These are phyloP conservation scores for Leptinotarsa lineolata DNA, from an alignment of 1,140 invertebrate species.

Conservation along the genomic window DNA sequence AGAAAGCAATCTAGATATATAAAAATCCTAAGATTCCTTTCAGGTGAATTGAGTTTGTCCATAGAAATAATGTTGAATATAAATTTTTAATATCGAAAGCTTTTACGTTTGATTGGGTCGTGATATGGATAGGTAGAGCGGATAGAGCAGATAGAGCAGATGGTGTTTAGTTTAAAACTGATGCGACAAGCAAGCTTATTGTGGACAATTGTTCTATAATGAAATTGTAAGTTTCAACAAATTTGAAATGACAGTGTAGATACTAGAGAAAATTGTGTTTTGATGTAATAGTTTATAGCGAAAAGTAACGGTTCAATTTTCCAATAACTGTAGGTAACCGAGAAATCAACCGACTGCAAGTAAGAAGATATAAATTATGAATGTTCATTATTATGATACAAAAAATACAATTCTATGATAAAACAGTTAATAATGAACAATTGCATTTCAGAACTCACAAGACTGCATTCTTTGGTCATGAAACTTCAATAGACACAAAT, in stretches of 20 bases:
- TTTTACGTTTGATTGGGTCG: neutral
- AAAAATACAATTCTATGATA: too few species aligned
- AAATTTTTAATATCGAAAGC: slow-evolving; percentile 16
- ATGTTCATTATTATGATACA: neutral
- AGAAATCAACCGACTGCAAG: neutral
- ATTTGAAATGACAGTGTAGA: neutral
- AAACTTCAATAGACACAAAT: too few species aligned
- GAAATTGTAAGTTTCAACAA: neutral
- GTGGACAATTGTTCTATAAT: neutral
- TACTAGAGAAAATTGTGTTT: too few species aligned
- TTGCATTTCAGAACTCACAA: too few species aligned
- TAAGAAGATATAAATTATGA: neutral
- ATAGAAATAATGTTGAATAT: slow-evolving; percentile 11
- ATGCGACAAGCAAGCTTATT: neutral
- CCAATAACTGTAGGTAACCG: neutral
- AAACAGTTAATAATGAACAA: too few species aligned
- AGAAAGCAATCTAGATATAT: slow-evolving; percentile 19
- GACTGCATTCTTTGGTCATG: too few species aligned
- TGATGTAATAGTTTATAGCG: too few species aligned
- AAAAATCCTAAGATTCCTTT: slow-evolving; percentile 11
- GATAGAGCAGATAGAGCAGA: neutral
- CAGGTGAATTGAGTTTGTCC: slow-evolving; percentile 21
- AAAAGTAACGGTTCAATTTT: neutral
- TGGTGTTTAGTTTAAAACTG: neutral
- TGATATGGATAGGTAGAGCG: neutral